Conservation (phyloP, 2,113 vertebrate species). For the Ranitomeya variabilis region DNA sequence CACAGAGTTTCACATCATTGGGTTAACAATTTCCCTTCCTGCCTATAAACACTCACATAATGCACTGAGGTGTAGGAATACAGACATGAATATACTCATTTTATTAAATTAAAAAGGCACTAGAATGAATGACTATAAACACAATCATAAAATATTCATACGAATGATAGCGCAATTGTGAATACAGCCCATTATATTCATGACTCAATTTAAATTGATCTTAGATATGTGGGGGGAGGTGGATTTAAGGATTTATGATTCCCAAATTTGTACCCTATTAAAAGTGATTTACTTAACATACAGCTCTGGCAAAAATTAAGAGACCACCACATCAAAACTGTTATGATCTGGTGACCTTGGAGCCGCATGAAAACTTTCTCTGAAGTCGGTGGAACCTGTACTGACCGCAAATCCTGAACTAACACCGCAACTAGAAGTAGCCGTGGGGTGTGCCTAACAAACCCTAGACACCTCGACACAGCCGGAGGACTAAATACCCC, state of each 20-base stretch:
- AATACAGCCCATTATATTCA: neutral
- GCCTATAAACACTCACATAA: neutral
- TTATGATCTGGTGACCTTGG: too few relatives aligned
- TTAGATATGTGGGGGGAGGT: neutral
- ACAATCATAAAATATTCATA: neutral
- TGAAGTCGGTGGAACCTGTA: too few relatives aligned
- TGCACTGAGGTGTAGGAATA: neutral
- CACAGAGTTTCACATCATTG: conserved; percentile 10
- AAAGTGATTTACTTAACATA: too few relatives aligned
- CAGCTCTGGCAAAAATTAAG: too few relatives aligned
- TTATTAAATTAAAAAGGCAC: neutral
- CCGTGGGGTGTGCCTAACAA: too few relatives aligned
- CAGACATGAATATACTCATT: neutral
- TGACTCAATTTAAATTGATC: neutral
- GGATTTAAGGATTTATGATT: neutral
- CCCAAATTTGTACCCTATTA: too few relatives aligned
- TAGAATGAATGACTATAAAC: neutral
- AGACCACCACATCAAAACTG: too few relatives aligned
- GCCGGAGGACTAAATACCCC: too few relatives aligned
- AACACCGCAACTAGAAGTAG: too few relatives aligned
- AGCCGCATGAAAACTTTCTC: too few relatives aligned
- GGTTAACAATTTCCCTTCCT: conserved; percentile 9
- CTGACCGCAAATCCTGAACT: too few relatives aligned
- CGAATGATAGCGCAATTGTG: neutral
- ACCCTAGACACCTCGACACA: too few relatives aligned